Conservation (phyloP, 2,113 vertebrate genomes). For the Leucopsar rothschildi region DNA sequence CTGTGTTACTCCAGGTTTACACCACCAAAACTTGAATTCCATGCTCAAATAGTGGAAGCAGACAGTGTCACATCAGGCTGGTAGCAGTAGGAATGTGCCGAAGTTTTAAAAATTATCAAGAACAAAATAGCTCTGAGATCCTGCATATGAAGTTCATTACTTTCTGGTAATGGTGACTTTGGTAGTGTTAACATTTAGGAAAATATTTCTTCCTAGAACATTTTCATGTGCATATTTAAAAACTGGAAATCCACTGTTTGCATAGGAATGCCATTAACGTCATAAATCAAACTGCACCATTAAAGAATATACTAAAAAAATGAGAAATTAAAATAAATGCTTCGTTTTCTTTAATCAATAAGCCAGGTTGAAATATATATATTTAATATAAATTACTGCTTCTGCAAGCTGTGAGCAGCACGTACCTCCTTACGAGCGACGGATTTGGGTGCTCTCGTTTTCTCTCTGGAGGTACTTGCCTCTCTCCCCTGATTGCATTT, state of each 20-base stretch:
- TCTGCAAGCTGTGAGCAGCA: constrained; percentile 45
- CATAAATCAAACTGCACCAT: neutral
- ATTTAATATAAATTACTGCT: constrained; percentile 22
- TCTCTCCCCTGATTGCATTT: neutral
- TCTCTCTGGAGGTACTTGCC: neutral
- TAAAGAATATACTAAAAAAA: constrained; percentile 16
- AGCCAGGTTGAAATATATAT: constrained; percentile 7
- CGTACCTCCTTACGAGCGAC: neutral
- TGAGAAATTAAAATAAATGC: neutral
- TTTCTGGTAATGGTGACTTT: neutral
- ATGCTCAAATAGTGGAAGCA: neutral
- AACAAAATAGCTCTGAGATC: constrained; percentile 28
- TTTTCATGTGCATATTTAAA: constrained; percentile 52
- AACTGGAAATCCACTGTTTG: constrained; percentile 37
- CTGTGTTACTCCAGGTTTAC: neutral
- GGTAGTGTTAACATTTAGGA: constrained; percentile 15
- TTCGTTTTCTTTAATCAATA: neutral
- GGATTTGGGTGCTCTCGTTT: neutral
- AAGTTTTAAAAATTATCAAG: constrained; percentile 24
- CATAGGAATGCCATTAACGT: constrained; percentile 8
- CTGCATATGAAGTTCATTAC: constrained; percentile 29
- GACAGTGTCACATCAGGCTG: neutral
- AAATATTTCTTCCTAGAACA: constrained; percentile 25
- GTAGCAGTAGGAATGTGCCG: neutral
- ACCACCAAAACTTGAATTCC: neutral